A percentile compares a stretch with the other conserved stretches of the same genome.
Conservation (phyloP, 2,113 vertebrate species). For the Pedetes capensis region DNA sequence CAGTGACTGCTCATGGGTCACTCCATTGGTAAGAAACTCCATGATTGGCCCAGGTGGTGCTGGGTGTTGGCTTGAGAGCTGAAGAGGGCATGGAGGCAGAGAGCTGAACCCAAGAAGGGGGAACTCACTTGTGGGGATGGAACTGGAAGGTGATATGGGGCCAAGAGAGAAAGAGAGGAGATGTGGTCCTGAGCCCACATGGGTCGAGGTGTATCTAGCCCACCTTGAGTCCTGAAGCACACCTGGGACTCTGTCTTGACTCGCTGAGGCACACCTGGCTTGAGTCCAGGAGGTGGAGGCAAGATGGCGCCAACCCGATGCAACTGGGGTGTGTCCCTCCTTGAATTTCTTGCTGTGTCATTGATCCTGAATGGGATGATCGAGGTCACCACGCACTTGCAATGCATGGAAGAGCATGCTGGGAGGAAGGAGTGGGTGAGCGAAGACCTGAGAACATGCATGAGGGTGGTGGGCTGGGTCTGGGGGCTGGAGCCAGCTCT, state of each 20-base stretch:
- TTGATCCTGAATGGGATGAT: no score
- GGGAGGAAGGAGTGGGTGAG: background rate
- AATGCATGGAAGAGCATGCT: background rate
- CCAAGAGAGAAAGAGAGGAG: no score
- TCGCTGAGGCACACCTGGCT: no score
- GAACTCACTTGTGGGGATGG: background rate
- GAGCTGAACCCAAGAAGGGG: background rate
- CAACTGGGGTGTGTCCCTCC: no score
- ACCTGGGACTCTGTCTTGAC: no score
- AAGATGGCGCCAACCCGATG: no score
- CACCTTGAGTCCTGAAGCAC: no score
- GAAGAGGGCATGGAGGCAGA: background rate
- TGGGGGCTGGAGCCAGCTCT: fast-evolving
- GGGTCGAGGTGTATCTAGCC: no score
- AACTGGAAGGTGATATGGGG: no score
- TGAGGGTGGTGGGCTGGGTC: fast-evolving
- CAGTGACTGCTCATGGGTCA: background rate
- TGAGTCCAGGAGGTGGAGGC: no score
- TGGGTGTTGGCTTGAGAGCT: background rate
- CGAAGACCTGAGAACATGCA: background rate
- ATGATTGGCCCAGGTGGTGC: background rate
- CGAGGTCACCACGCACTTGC: background rate
- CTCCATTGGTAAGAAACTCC: background rate
- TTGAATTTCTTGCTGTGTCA: no score
- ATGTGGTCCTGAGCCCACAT: no score